phyloP scores from a whole-genome alignment of 1,140 invertebrate species.

The Berghia stephanieae region DNA sequence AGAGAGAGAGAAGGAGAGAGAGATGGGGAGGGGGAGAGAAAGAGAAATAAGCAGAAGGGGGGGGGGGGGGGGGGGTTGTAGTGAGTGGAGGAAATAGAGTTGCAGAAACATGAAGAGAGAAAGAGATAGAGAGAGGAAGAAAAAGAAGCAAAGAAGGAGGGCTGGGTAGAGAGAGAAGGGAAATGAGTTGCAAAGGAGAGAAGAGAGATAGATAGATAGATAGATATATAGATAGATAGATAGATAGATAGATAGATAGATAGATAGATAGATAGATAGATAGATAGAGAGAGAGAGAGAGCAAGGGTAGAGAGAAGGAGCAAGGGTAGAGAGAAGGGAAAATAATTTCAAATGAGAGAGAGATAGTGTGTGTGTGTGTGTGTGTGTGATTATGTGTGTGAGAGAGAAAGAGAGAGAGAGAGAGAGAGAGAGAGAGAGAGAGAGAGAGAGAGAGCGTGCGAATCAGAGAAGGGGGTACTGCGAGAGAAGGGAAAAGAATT shows the following conservation, averaged over 20 bases:
- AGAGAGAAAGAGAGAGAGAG: neutral
- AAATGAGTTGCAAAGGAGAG: neutral
- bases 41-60: neutral
- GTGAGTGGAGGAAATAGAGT: too few relatives aligned
- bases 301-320: neutral
- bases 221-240: neutral
- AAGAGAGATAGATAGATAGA: neutral
- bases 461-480: neutral
- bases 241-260: neutral
- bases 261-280: too few relatives aligned
- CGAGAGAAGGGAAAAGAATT: neutral
- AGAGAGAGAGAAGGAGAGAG: constrained; percentile 2
- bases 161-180: neutral
- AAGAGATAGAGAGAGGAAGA: neutral
- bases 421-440: neutral
- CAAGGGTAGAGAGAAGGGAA: neutral
- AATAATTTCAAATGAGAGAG: neutral
- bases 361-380: too few relatives aligned
- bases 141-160: neutral
- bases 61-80: too few relatives aligned
- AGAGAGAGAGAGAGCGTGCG: neutral
- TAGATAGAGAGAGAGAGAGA: too few relatives aligned
- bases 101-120: neutral
- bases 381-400: neutral
- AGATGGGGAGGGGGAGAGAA: constrained; percentile 7